A percentile compares a stretch with the other conserved stretches of the same genome.
Conservation (phyloP, 2,113 vertebrate species). For the Xyliphius kryptos region DNA sequence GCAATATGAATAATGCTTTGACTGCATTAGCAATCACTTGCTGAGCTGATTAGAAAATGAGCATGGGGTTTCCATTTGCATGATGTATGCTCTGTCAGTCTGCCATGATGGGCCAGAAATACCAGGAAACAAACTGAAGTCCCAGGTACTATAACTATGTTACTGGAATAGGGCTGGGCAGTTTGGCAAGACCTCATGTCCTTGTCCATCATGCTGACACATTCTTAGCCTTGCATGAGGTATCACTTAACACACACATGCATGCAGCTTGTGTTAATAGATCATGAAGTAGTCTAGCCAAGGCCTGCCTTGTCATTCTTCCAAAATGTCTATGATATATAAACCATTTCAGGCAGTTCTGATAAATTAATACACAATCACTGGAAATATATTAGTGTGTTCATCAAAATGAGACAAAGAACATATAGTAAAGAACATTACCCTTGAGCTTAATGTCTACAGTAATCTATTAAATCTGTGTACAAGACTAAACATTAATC, state of each 20-base stretch:
- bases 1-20: conserved; percentile 54
- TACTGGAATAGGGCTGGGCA: conserved; percentile 51
- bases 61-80: conserved; percentile 50
- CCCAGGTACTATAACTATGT: conserved; percentile 45
- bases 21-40: conserved; percentile 63
- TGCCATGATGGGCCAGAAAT: conserved; percentile 53
- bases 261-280: no score
- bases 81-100: conserved; percentile 58
- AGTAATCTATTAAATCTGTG: no score
- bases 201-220: conserved; percentile 65
- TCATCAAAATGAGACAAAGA: no score
- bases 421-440: no score
- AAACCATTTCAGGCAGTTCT: no score
- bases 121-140: conserved; percentile 57
- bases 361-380: no score
- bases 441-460: no score
- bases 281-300: no score
- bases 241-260: conserved; percentile 71
- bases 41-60: conserved; percentile 54
- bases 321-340: no score
- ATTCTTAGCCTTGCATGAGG: conserved; percentile 67
- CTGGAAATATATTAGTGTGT: no score
- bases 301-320: no score
- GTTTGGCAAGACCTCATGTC: conserved; percentile 61
- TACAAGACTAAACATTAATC: no score